phyloP scores from a whole-genome alignment of 2,113 vertebrate species.

The Leucosticte australis region DNA sequence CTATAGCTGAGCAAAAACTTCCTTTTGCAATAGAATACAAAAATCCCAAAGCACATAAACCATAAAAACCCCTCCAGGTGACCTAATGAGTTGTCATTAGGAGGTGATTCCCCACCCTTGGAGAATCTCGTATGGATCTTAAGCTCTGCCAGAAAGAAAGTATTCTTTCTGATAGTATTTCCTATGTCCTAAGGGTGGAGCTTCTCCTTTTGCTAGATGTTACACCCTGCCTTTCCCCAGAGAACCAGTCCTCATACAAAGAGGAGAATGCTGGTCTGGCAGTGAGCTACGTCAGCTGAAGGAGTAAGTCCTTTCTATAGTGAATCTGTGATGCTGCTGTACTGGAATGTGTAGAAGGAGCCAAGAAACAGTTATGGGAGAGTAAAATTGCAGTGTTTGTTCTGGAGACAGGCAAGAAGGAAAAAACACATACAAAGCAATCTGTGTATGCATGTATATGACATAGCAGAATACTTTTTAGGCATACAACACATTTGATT shows the following conservation, averaged over 20 bases:
- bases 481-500: neutral
- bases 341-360: constrained; percentile 28
- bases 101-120: neutral
- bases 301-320: neutral
- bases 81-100: neutral
- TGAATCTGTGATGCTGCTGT: neutral
- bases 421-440: neutral
- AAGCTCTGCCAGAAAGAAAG: neutral
- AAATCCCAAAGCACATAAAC: neutral
- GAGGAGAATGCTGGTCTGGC: neutral
- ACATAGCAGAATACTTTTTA: neutral
- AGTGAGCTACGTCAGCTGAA: constrained; percentile 1
- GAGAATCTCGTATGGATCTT: neutral
- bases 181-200: neutral
- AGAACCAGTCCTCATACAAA: neutral
- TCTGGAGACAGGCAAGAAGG: neutral
- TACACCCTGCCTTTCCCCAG: neutral
- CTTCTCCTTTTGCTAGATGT: neutral
- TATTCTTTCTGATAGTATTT: neutral
- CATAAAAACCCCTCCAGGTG: neutral
- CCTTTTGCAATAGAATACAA: neutral
- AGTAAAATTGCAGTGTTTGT: constrained; percentile 43
- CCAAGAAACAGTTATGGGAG: constrained; percentile 48
- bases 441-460: neutral
- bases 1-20: neutral